Evolutionary conservation across 2,113 vertebrate species (phyloP).

Genomic region (Lichenostomus cassidix): DNA sequence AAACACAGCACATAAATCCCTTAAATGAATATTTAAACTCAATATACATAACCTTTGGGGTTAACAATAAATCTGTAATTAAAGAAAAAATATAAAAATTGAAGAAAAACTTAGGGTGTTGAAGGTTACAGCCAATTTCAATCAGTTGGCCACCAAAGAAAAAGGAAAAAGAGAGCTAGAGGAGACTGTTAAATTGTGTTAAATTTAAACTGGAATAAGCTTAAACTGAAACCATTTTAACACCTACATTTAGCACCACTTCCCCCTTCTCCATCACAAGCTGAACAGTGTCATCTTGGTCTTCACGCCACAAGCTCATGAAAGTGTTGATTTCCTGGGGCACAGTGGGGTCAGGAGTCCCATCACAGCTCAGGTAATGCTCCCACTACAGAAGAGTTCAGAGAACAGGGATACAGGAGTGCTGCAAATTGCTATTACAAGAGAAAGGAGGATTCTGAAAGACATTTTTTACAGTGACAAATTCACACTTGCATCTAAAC

Average conservation of each 20-base stretch:
- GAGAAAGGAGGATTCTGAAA: background rate
- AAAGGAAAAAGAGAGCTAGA: background rate
- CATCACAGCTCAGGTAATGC: slow-evolving; percentile 83
- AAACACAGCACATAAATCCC: background rate
- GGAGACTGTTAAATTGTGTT: background rate
- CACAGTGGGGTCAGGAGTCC: slow-evolving; percentile 84
- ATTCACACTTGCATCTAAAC: background rate
- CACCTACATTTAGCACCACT: slow-evolving; percentile 79
- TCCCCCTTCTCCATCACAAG: slow-evolving; percentile 77
- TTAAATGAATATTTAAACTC: background rate
- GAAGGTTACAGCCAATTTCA: background rate
- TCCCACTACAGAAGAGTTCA: slow-evolving; percentile 80
- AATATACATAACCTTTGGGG: background rate
- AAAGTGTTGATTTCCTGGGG: slow-evolving; percentile 86
- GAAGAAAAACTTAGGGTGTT: background rate
- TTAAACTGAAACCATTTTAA: background rate
- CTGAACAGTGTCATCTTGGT: slow-evolving; percentile 72
- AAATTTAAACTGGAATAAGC: background rate
- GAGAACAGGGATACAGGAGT: background rate
- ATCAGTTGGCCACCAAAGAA: background rate
- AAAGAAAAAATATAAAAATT: background rate
- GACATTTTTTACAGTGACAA: background rate
- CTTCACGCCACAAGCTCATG: slow-evolving; percentile 86
- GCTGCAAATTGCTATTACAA: background rate
- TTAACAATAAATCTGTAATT: background rate